These are phyloP conservation scores for Gallinago stenura DNA, from an alignment of 2,797 vertebrate genomes.

Conservation along the genomic window DNA sequence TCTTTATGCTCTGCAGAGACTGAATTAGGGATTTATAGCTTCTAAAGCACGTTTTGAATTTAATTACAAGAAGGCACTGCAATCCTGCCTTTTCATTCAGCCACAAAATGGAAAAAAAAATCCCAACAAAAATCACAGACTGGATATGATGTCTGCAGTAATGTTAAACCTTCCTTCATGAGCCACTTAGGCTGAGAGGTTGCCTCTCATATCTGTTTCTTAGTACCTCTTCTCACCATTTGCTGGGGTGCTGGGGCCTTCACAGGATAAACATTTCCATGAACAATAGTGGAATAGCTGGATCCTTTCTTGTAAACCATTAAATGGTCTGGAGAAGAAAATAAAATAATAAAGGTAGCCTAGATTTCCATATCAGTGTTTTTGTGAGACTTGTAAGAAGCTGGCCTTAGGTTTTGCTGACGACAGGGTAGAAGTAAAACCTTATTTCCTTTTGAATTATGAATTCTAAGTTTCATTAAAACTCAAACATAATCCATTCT, in stretches of 20 bases:
- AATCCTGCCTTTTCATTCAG: not conserved
- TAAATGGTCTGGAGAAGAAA: not conserved
- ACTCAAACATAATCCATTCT: not conserved
- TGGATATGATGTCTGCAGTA: not conserved
- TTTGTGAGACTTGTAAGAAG: not conserved
- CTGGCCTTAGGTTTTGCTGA: not conserved
- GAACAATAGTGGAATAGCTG: not conserved
- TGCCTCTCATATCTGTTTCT: not conserved
- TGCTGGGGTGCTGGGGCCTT: not conserved
- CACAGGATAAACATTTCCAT: not conserved
- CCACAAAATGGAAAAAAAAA: not conserved
- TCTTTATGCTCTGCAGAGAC: not conserved
- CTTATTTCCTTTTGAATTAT: not conserved
- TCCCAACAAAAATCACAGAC: accelerated
- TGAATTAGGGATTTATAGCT: not conserved
- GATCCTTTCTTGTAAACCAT: not conserved
- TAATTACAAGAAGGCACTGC: not conserved
- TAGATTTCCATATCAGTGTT: not conserved
- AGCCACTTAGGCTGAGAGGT: not conserved
- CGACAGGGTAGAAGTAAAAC: not conserved
- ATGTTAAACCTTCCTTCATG: not conserved
- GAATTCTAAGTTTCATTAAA: not conserved
- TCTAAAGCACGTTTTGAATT: not conserved
- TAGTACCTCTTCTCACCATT: not conserved
- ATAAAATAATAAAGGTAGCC: not conserved